Conservation (phyloP, 2,797 vertebrate species). For the Sorex maritimensis region DNA sequence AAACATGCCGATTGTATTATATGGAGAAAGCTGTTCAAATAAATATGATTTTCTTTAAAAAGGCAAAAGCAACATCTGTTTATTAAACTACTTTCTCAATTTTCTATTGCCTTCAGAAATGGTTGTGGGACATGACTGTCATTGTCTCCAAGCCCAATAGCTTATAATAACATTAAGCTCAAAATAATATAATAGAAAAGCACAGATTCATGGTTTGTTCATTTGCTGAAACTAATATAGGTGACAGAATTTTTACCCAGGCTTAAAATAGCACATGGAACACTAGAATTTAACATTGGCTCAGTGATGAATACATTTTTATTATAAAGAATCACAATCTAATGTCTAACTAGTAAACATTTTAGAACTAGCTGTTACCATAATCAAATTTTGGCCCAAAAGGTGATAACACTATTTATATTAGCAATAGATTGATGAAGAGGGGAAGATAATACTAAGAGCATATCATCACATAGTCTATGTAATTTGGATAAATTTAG, state of each 20-base stretch:
- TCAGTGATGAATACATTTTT: slow-evolving; percentile 84
- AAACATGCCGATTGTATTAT: slow-evolving; percentile 71
- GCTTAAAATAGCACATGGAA: slow-evolving; percentile 74
- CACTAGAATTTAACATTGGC: slow-evolving; percentile 80
- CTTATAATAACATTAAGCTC: slow-evolving; percentile 84
- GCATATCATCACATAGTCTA: slow-evolving; percentile 11
- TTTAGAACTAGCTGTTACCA: slow-evolving; percentile 43
- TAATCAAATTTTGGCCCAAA: slow-evolving; percentile 51
- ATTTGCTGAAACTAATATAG: slow-evolving; percentile 81
- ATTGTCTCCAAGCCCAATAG: slow-evolving; percentile 82
- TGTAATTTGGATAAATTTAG: slow-evolving; percentile 65
- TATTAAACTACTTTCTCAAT: slow-evolving; percentile 84
- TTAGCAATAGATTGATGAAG: slow-evolving; percentile 65
- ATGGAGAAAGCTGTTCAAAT: slow-evolving; percentile 70
- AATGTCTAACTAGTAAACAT: slow-evolving; percentile 76
- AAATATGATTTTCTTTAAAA: slow-evolving; percentile 82
- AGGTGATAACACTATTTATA: slow-evolving; percentile 75
- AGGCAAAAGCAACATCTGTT: slow-evolving; percentile 78
- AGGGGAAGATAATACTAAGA: slow-evolving; percentile 49
- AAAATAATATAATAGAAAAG: slow-evolving; percentile 78
- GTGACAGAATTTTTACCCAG: slow-evolving; percentile 77
- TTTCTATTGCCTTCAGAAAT: slow-evolving; percentile 75
- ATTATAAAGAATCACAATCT: slow-evolving; percentile 81
- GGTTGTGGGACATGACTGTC: slow-evolving; percentile 70
- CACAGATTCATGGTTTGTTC: slow-evolving; percentile 69